These are phyloP conservation scores for Ifrita kowaldi DNA, from an alignment of 2,113 vertebrate species.

Conservation along the genomic window DNA sequence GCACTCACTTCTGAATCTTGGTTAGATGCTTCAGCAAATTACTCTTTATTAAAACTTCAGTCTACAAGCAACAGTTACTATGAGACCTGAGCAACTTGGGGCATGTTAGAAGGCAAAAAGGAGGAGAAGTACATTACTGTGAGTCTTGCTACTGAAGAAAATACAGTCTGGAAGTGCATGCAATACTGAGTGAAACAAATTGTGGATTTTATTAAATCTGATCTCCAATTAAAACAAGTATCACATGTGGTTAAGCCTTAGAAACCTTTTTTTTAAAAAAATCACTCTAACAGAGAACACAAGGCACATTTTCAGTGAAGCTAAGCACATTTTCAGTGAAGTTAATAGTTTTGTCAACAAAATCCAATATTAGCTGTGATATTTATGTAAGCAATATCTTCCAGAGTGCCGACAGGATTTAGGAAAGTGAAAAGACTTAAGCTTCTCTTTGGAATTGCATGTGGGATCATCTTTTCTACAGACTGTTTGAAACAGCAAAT, in stretches of 20 bases:
- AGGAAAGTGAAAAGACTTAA: neutral
- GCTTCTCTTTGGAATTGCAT: neutral
- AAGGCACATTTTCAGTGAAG: neutral
- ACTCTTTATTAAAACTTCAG: neutral
- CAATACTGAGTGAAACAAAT: neutral
- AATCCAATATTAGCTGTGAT: neutral
- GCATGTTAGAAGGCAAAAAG: neutral
- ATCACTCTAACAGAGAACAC: neutral
- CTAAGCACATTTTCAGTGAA: neutral
- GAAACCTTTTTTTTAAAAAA: neutral
- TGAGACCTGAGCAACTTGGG: neutral
- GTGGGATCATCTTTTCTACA: neutral
- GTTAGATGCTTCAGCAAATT: neutral
- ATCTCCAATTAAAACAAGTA: slow-evolving; percentile 20
- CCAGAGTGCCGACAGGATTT: neutral
- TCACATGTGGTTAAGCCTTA: neutral
- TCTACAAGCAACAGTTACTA: neutral
- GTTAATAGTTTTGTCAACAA: slow-evolving; percentile 9
- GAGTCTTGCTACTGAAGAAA: neutral
- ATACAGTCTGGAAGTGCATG: neutral
- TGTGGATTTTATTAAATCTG: neutral
- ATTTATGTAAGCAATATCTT: slow-evolving; percentile 5
- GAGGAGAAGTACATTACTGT: neutral
- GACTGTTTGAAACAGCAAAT: neutral
- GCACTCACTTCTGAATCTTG: neutral